Conservation (phyloP, 2,113 vertebrate genomes). For the Leiothrix lutea region DNA sequence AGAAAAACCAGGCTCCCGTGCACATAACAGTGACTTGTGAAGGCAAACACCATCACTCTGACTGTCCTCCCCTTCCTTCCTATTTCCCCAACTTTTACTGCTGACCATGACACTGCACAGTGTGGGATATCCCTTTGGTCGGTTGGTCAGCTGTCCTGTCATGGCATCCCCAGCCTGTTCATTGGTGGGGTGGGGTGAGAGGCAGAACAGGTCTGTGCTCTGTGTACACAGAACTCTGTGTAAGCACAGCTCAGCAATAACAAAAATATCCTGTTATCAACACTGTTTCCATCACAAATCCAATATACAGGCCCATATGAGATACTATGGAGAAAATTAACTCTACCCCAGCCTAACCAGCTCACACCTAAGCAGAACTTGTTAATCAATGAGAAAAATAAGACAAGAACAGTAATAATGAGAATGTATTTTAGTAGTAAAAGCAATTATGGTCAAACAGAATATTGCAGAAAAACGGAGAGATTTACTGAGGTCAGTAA, state of each 20-base stretch:
- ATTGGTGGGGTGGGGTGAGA: neutral
- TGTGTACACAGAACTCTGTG: neutral
- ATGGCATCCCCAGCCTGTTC: neutral
- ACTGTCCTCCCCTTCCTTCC: neutral
- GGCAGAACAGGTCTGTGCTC: neutral
- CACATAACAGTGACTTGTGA: rapidly evolving
- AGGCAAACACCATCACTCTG: neutral
- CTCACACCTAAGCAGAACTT: neutral
- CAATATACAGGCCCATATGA: neutral
- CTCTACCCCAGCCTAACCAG: neutral
- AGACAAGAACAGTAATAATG: neutral
- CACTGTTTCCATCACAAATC: neutral
- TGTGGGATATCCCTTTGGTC: neutral
- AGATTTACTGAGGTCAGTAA: neutral
- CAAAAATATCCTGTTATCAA: neutral
- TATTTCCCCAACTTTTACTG: neutral
- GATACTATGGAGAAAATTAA: neutral
- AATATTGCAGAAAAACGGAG: neutral
- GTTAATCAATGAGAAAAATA: neutral
- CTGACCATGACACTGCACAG: too few species aligned
- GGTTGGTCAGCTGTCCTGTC: neutral
- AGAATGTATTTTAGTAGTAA: neutral
- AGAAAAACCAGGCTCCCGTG: neutral
- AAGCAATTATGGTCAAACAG: neutral
- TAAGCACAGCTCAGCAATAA: neutral